These are phyloP conservation scores for Heteromormyrus szaboi DNA, from an alignment of 2,797 vertebrate genomes.

Conservation along the genomic window DNA sequence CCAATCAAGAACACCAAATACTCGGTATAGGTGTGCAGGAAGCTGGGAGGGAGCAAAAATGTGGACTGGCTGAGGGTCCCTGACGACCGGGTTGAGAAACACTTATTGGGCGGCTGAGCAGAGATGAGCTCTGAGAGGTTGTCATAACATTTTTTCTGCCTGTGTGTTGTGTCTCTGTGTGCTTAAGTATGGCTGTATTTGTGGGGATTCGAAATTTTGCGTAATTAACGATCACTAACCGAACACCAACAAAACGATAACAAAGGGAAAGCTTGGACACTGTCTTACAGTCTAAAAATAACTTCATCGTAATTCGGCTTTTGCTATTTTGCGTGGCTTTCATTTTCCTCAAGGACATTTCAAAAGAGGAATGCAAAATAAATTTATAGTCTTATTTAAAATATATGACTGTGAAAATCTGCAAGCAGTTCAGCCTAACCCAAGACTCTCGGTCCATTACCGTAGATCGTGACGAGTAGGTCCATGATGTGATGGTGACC, in stretches of 20 bases:
- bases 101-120: background rate
- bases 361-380: background rate
- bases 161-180: background rate
- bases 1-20: background rate
- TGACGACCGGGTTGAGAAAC: background rate
- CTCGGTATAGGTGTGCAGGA: background rate
- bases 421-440: background rate
- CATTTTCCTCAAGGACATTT: background rate
- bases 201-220: background rate
- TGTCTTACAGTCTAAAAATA: background rate
- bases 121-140: background rate
- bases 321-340: background rate
- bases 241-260: background rate
- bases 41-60: background rate
- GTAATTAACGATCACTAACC: background rate
- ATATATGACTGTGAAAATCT: background rate
- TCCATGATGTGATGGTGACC: slow-evolving; percentile 63
- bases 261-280: background rate
- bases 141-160: background rate
- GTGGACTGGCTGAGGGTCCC: background rate
- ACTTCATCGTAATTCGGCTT: background rate
- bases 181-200: background rate
- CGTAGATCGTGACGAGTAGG: slow-evolving; percentile 59
- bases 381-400: background rate
- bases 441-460: slow-evolving; percentile 41